Evolutionary conservation across 2,888 invertebrate species (phyloP).

Genomic region (Scelioninae gen. 2): DNA sequence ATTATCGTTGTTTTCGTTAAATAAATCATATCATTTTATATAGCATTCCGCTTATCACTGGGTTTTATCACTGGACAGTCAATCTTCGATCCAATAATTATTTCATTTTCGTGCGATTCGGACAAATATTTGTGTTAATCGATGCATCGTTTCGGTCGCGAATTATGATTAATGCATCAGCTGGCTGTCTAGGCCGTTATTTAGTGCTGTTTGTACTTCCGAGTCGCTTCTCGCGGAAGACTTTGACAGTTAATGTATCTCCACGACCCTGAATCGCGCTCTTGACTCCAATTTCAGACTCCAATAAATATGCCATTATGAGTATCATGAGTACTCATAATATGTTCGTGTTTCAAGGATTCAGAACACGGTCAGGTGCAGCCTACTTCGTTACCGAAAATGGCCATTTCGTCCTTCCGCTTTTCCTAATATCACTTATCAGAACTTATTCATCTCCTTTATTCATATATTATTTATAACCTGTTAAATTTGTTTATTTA

Average conservation of each 20-base stretch:
- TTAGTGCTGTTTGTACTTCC: slow-evolving; percentile 44
- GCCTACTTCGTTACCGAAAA: slow-evolving; percentile 41
- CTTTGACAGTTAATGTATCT: slow-evolving; percentile 31
- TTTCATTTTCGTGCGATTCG: not conserved
- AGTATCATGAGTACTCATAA: slow-evolving; percentile 29
- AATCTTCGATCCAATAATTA: no score
- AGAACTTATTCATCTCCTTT: not conserved
- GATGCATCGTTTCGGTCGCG: not conserved
- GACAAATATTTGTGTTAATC: not conserved
- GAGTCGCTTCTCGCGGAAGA: slow-evolving; percentile 36
- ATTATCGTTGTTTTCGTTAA: no score
- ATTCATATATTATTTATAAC: not conserved
- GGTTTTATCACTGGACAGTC: no score
- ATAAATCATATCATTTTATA: no score
- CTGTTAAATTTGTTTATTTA: not conserved
- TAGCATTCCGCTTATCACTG: no score
- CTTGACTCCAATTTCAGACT: slow-evolving; percentile 54
- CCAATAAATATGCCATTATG: slow-evolving; percentile 47
- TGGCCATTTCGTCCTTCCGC: slow-evolving; percentile 49
- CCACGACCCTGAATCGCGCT: slow-evolving; percentile 41
- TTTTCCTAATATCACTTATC: slow-evolving; percentile 31
- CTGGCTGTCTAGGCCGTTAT: slow-evolving; percentile 26
- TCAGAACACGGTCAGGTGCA: slow-evolving; percentile 49
- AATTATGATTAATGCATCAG: slow-evolving; percentile 32
- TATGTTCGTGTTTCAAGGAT: slow-evolving; percentile 47